Evolutionary conservation across 2,888 invertebrate genomes (phyloP).

Genomic region (Scaptomyza caliginosa): DNA sequence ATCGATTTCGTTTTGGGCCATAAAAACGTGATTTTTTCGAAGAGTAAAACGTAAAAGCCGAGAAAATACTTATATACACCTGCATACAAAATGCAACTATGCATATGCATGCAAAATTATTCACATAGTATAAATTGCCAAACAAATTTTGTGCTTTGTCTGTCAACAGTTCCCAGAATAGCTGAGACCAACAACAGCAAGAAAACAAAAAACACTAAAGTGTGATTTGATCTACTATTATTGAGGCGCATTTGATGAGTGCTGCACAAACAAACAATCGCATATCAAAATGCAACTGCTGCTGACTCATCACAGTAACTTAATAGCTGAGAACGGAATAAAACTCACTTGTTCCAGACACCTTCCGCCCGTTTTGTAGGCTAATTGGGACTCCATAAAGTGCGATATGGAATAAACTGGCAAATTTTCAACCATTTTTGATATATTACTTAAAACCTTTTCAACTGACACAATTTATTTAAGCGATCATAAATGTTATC

Average conservation of each 20-base stretch:
- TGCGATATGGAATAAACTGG: conserved; percentile 79
- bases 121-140: conserved; percentile 9
- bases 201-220: conserved; percentile 14
- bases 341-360: conserved; percentile 56
- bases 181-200: no score
- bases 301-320: conserved; percentile 9
- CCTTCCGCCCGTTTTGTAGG: conserved; percentile 23
- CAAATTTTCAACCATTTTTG: conserved; percentile 65
- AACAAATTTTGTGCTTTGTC: conserved; percentile 19
- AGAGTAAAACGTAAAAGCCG: not conserved
- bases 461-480: conserved; percentile 3
- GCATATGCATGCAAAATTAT: conserved; percentile 4
- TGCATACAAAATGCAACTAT: not conserved
- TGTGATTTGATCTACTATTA: conserved; percentile 7
- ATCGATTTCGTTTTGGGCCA: not conserved
- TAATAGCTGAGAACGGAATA: conserved; percentile 5
- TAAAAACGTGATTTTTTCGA: not conserved
- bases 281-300: conserved; percentile 7
- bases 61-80: not conserved
- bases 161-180: conserved; percentile 41
- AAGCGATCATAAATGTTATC: conserved; percentile 34
- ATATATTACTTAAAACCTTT: conserved; percentile 31
- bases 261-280: not conserved
- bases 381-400: conserved; percentile 68
- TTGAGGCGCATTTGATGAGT: not conserved